phyloP scores from a whole-genome alignment of 2,888 invertebrate genomes.

The Odontocerum albicorne region DNA sequence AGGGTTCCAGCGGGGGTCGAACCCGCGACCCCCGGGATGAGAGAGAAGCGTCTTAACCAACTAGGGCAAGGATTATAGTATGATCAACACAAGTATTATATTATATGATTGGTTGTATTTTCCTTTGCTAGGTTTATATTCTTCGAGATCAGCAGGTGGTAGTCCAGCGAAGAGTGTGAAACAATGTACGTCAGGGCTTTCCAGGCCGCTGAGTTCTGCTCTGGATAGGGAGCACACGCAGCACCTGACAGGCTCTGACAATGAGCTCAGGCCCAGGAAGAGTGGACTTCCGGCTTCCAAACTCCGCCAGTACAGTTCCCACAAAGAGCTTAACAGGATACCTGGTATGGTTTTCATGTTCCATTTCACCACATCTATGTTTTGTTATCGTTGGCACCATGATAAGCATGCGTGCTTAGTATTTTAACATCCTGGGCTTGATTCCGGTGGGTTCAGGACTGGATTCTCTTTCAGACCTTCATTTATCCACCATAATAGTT shows the following conservation, averaged over 20 bases:
- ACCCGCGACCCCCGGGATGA: too few relatives aligned
- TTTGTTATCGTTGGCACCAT: too few relatives aligned
- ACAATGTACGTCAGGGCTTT: conserved; percentile 39
- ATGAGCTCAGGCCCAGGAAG: conserved; percentile 41
- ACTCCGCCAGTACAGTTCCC: conserved; percentile 56
- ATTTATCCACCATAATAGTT: too few relatives aligned
- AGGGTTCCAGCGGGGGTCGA: too few relatives aligned
- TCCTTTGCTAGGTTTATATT: conserved; percentile 35
- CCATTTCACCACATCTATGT: too few relatives aligned
- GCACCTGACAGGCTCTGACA: conserved; percentile 38
- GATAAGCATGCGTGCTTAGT: too few relatives aligned
- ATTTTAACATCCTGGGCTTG: too few relatives aligned
- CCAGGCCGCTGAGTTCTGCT: conserved; percentile 42
- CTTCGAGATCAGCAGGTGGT: conserved; percentile 44
- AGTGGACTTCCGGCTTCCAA: conserved; percentile 53
- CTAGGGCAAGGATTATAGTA: too few relatives aligned
- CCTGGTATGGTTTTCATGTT: conserved; percentile 43
- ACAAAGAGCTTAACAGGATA: conserved; percentile 54
- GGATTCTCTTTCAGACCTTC: too few relatives aligned
- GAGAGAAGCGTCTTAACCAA: too few relatives aligned
- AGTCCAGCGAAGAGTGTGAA: conserved; percentile 41
- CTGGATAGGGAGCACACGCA: conserved; percentile 30
- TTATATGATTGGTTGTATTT: conserved; percentile 12
- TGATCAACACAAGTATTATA: too few relatives aligned
- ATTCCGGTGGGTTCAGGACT: too few relatives aligned